Conservation (phyloP, 2,113 vertebrate species). For the Microtus richardsoni region DNA sequence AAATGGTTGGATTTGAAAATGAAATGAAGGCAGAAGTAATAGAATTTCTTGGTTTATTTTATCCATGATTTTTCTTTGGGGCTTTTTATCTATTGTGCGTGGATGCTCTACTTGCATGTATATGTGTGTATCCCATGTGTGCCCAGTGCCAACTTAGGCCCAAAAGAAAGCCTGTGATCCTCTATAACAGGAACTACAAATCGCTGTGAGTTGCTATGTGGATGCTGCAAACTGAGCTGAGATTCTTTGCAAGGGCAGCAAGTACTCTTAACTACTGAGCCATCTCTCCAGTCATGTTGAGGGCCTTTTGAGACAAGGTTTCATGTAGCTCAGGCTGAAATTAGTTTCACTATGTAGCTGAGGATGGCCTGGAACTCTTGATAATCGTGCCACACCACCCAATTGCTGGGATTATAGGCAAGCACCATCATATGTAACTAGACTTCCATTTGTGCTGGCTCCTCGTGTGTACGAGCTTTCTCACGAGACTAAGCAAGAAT, state of each 20-base stretch:
- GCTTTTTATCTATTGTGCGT: not conserved
- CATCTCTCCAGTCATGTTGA: not conserved
- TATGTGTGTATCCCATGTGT: not conserved
- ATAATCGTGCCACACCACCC: not conserved
- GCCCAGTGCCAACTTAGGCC: not conserved
- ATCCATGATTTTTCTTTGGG: not conserved
- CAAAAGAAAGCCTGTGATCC: not conserved
- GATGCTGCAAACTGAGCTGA: not conserved
- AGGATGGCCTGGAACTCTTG: not conserved
- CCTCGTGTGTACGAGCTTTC: not conserved
- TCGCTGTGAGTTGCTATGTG: not conserved
- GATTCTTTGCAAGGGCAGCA: not conserved
- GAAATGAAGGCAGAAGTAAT: not conserved
- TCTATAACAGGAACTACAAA: not conserved
- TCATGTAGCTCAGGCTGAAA: not conserved
- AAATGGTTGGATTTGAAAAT: not conserved
- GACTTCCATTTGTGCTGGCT: not conserved
- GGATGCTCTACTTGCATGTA: not conserved
- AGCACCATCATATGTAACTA: too few species aligned
- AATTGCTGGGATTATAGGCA: not conserved
- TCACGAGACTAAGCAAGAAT: not conserved
- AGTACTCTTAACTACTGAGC: not conserved
- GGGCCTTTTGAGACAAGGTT: not conserved
- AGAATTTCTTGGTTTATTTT: not conserved
- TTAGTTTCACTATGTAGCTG: not conserved